A percentile compares a stretch with the other conserved stretches of the same genome.
Evolutionary conservation across 2,797 vertebrate genomes (phyloP).

Genomic region (Ptychadena robeensis): DNA sequence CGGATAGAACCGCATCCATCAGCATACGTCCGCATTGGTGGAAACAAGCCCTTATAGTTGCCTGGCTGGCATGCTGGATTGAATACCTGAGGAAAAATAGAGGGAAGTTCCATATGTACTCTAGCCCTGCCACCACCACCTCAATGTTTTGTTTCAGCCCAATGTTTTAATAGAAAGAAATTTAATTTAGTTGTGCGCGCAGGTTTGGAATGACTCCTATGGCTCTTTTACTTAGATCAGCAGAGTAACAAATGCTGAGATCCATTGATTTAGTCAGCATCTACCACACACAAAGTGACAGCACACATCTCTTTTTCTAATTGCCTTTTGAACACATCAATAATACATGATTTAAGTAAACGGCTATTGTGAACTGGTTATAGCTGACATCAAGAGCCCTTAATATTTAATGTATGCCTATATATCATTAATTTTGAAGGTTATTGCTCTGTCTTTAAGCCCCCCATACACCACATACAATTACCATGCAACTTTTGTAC

Average conservation of each 20-base stretch:
- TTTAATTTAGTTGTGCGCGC: not conserved
- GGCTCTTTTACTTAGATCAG: not conserved
- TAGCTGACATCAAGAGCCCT: slow-evolving; percentile 24
- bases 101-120: no score
- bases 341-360: slow-evolving; percentile 45
- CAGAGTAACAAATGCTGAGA: slow-evolving; percentile 8
- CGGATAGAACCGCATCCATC: no score
- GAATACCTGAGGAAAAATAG: no score
- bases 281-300: slow-evolving; percentile 6
- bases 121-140: no score
- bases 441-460: not conserved
- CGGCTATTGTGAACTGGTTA: slow-evolving; percentile 31
- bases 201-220: not conserved
- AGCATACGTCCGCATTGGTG: no score
- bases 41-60: no score
- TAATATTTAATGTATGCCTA: slow-evolving; percentile 51
- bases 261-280: slow-evolving; percentile 15
- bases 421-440: slow-evolving; percentile 36
- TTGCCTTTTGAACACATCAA: slow-evolving; percentile 50
- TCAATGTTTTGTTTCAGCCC: no score
- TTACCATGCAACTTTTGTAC: no score
- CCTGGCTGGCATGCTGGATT: no score
- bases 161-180: no score
- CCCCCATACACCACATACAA: no score
- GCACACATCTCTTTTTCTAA: slow-evolving; percentile 41